Percentiles rank a stretch among this genome's conserved stretches.
Conservation (phyloP, 2,888 invertebrate genomes). For the Mellilla xanthometata region DNA sequence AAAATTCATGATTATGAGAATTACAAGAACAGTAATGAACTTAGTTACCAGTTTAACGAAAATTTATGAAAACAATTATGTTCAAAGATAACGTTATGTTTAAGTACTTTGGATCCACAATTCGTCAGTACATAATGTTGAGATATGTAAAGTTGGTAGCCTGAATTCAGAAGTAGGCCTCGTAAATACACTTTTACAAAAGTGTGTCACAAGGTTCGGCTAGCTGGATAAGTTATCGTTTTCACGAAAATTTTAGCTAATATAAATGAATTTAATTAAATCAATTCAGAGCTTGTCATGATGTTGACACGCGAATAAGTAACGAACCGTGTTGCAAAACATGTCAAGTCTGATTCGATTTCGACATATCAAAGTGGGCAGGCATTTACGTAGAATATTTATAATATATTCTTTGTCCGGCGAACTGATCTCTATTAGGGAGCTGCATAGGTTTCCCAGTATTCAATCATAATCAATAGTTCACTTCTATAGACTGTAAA, state of each 20-base stretch:
- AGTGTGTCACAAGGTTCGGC: constrained; percentile 18
- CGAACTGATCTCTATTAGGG: too few relatives aligned
- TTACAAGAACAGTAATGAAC: too few relatives aligned
- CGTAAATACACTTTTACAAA: constrained; percentile 6
- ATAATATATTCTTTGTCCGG: constrained; percentile 17
- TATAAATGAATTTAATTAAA: constrained; percentile 28
- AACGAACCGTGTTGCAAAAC: constrained; percentile 30
- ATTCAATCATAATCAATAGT: not conserved
- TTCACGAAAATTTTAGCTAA: constrained; percentile 14
- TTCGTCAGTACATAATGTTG: too few relatives aligned
- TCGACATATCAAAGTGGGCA: constrained; percentile 29
- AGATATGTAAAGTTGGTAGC: not conserved
- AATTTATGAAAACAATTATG: too few relatives aligned
- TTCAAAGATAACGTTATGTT: too few relatives aligned
- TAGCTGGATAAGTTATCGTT: constrained; percentile 13
- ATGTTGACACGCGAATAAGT: constrained; percentile 33
- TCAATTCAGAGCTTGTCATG: constrained; percentile 30
- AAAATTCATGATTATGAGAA: too few relatives aligned
- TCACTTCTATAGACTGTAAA: not conserved
- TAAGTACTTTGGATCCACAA: too few relatives aligned
- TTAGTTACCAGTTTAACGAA: too few relatives aligned
- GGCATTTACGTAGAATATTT: constrained; percentile 20
- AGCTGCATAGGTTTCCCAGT: constrained; percentile 7
- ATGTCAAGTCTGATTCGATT: constrained; percentile 32
- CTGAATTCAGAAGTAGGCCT: not conserved